phyloP scores from a whole-genome alignment of 2,888 invertebrate genomes.

The Holacanthella duospinosa region DNA sequence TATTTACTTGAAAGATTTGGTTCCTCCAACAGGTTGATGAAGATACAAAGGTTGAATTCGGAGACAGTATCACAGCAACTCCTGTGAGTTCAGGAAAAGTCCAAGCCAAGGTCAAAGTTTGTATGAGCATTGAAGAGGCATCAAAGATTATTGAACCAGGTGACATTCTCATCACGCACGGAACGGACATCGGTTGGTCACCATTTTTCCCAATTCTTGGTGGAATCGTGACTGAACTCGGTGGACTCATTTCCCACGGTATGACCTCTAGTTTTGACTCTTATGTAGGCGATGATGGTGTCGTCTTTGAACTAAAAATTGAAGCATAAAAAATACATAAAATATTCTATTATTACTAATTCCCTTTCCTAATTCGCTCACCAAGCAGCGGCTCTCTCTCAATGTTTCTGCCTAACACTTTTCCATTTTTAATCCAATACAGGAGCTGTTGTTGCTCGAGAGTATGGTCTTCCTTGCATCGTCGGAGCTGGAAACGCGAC shows the following conservation, averaged over 20 bases:
- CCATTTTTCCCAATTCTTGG: conserved; percentile 69
- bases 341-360: neutral
- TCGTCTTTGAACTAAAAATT: too few species aligned
- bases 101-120: conserved; percentile 33
- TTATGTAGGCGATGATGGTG: too few species aligned
- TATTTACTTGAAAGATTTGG: neutral
- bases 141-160: conserved; percentile 43
- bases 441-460: conserved; percentile 73
- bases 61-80: conserved; percentile 29
- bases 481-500: conserved; percentile 63
- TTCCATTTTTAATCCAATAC: conserved; percentile 15
- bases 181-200: conserved; percentile 75
- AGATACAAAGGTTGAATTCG: conserved; percentile 17
- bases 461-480: conserved; percentile 71
- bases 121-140: conserved; percentile 29
- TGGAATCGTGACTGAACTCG: conserved; percentile 70
- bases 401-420: too few species aligned
- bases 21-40: conserved; percentile 18
- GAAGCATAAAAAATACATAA: neutral
- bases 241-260: conserved; percentile 75
- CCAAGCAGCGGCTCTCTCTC: too few species aligned
- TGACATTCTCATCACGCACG: conserved; percentile 63
- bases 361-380: neutral
- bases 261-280: too few species aligned
- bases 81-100: conserved; percentile 33